These are phyloP conservation scores for Taurulus bubalis DNA, from an alignment of 2,113 vertebrate species.

Conservation along the genomic window DNA sequence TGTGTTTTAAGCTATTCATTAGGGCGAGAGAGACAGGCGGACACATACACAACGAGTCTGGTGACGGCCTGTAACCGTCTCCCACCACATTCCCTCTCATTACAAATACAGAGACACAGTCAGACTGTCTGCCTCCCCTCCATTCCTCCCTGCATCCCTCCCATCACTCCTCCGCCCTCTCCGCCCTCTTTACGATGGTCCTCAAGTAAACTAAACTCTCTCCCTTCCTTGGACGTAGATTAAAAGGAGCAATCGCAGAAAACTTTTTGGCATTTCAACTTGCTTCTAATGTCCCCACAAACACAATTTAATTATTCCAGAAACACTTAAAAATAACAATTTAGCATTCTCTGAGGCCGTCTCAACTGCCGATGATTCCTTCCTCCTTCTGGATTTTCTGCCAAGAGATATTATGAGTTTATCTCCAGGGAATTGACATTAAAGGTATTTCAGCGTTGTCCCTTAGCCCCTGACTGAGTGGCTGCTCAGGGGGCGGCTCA, in stretches of 20 bases:
- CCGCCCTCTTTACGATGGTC: constrained; percentile 55
- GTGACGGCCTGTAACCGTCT: constrained; percentile 62
- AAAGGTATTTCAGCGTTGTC: constrained; percentile 64
- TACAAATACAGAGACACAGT: constrained; percentile 76
- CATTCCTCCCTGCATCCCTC: constrained; percentile 56
- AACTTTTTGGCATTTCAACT: constrained; percentile 7
- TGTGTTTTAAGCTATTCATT: constrained; percentile 61
- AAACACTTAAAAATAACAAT: not conserved
- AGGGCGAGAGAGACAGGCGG: constrained; percentile 39
- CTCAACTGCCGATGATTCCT: constrained; percentile 24
- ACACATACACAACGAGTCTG: constrained; percentile 34
- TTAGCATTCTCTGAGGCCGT: constrained; percentile 1
- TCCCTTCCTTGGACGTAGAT: constrained; percentile 24
- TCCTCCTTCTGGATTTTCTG: not conserved
- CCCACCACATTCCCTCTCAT: constrained; percentile 77
- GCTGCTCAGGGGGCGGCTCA: constrained; percentile 58
- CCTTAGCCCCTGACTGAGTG: constrained; percentile 53
- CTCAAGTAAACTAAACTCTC: constrained; percentile 56
- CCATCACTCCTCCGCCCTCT: constrained; percentile 55
- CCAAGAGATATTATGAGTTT: constrained; percentile 49
- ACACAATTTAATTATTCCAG: constrained; percentile 7
- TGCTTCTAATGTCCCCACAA: constrained; percentile 1
- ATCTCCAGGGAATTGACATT: constrained; percentile 58
- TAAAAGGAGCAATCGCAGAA: constrained; percentile 24
- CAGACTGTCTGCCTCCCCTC: constrained; percentile 75